These are phyloP conservation scores for Actenoides hombroni DNA, from an alignment of 2,113 vertebrate species.

Conservation along the genomic window DNA sequence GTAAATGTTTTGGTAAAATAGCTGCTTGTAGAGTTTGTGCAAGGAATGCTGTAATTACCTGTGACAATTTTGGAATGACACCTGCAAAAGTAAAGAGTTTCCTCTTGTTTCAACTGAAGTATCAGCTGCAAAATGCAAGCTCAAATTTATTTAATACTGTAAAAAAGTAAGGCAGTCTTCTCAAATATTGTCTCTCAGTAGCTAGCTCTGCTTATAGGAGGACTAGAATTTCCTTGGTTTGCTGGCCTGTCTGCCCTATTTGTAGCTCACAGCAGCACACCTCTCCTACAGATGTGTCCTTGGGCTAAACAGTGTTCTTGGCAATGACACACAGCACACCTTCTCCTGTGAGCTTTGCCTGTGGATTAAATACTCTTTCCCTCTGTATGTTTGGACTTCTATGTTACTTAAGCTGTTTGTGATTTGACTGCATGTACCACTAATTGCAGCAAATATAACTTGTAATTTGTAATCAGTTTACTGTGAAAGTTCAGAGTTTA, in stretches of 20 bases:
- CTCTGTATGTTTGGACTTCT: not conserved
- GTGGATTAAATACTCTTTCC: not conserved
- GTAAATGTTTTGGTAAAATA: not conserved
- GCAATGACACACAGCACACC: not conserved
- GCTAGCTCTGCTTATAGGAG: not conserved
- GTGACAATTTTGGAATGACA: not conserved
- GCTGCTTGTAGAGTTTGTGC: not conserved
- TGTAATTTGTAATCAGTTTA: not conserved
- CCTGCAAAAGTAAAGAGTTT: not conserved
- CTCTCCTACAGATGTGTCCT: not conserved
- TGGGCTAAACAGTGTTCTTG: not conserved
- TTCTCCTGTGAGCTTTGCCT: not conserved
- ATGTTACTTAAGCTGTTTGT: not conserved
- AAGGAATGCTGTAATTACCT: not conserved
- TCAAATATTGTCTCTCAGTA: not conserved
- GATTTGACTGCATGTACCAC: not conserved
- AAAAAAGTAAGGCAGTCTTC: not conserved
- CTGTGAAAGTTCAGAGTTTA: not conserved
- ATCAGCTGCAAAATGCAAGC: not conserved
- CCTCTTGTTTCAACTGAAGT: not conserved
- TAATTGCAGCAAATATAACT: not conserved
- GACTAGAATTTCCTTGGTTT: not conserved
- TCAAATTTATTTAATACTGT: not conserved
- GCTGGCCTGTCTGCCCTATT: not conserved
- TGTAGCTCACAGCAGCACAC: not conserved